Evolutionary conservation across 2,888 invertebrate genomes (phyloP).

Genomic region (Rotaria magnacalcarata): DNA sequence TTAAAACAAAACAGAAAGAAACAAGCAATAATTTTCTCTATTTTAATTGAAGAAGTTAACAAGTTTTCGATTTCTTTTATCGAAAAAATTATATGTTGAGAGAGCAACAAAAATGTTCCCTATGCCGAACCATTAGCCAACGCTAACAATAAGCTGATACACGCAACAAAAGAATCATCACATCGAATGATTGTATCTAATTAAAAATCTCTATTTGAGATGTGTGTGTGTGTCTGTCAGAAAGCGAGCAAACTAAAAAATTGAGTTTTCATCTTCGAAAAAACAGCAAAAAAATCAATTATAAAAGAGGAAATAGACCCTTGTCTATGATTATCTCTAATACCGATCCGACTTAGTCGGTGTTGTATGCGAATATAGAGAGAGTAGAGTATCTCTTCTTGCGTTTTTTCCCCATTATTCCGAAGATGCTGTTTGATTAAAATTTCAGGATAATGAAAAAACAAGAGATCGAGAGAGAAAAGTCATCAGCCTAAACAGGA

Average conservation of each 20-base stretch:
- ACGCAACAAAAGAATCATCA: neutral
- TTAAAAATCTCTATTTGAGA: neutral
- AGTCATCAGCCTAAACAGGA: constrained; percentile 34
- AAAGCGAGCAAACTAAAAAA: neutral
- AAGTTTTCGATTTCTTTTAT: neutral
- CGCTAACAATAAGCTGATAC: neutral
- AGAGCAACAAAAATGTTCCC: neutral
- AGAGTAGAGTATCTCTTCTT: neutral
- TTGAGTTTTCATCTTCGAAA: neutral
- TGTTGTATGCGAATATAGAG: neutral
- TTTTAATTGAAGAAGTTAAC: neutral
- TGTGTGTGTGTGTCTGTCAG: neutral
- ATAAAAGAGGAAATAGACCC: neutral
- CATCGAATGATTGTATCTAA: neutral
- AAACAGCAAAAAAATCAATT: constrained; percentile 19
- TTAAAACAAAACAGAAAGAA: too few species aligned
- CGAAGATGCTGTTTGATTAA: neutral
- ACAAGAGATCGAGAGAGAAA: neutral
- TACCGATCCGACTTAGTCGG: constrained; percentile 1
- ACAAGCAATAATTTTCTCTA: neutral
- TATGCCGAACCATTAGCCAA: neutral
- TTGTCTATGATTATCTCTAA: neutral
- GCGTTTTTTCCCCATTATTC: neutral
- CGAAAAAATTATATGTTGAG: neutral
- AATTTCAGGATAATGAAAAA: neutral